A percentile compares a stretch with the other conserved stretches of the same genome.
phyloP scores from a whole-genome alignment of 2,113 vertebrate species.

The Lipotes vexillifer region DNA sequence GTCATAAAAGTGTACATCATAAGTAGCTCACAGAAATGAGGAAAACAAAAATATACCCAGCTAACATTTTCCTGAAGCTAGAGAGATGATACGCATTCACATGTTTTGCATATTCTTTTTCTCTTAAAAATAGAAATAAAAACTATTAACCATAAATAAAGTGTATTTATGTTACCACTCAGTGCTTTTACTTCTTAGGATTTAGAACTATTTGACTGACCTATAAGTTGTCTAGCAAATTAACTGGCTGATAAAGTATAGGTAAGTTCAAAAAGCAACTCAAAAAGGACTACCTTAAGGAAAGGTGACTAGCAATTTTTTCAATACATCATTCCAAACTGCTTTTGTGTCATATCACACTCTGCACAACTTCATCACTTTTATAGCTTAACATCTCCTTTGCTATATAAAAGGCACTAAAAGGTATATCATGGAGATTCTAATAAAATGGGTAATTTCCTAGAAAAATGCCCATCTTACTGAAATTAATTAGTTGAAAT shows the following conservation, averaged over 20 bases:
- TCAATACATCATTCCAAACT: neutral
- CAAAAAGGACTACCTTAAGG: neutral
- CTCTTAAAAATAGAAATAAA: constrained; percentile 22
- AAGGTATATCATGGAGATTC: neutral
- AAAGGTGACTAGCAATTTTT: constrained; percentile 8
- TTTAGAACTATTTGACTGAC: constrained; percentile 3
- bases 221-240: constrained; percentile 23
- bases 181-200: neutral
- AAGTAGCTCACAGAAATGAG: constrained; percentile 11
- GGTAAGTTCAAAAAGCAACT: constrained; percentile 27
- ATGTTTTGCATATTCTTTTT: neutral
- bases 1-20: neutral
- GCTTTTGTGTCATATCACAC: neutral
- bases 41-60: neutral
- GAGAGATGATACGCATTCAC: neutral
- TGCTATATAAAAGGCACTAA: constrained; percentile 4
- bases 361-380: neutral
- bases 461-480: constrained; percentile 26
- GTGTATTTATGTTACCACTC: neutral
- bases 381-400: constrained; percentile 16
- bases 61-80: neutral
- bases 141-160: constrained; percentile 1
- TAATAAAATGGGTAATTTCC: constrained; percentile 1
- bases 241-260: neutral
- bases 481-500: constrained; percentile 31